Base-by-base conservation (phyloP, 2,797 vertebrate genomes). In the Coreius guichenoti region DNA sequence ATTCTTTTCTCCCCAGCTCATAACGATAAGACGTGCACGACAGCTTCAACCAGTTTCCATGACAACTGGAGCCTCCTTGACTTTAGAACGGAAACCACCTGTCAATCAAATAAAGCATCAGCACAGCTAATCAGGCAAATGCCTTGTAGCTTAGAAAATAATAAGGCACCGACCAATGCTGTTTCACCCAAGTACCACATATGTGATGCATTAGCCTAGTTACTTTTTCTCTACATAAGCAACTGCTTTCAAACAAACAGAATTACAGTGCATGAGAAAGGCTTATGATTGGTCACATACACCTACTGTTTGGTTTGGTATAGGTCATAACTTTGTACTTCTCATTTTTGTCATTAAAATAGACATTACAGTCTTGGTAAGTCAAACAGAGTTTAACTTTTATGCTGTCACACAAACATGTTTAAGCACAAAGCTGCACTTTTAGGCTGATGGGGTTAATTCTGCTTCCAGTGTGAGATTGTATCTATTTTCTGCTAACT, bases 11-110 rank as follows among this genome's bases (percentile, higher is more conserved):
- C 23, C 33, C 8, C 65, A 11, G 13, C 83, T 70, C 65, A 29
- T 69, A 29, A 84, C 75, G 8, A 29, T 21, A 51, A 65, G 45
- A 79, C 13, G 74, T 58, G 83, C 39, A 45, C 21, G 49, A 84
- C 83, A 70, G 75, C 65, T 45, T 79, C 39, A 58, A 58, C 19
- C 75, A 79, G 83, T 84, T 79, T 79, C 83, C 83, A 84, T 84
- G 83, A 78, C 83, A 79, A 84, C 83, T n/a, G 17, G 14, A 56
- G 26, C 49, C 83, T 79, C 51, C 67, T 79, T 61, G 74, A 70
- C 65, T 84, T 84, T 36, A 79, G 49, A 84, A 76, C 23, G 39
- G 36, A 69, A 75, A 69, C 75, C 63, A 78, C 67, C 65, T 84
- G 75, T 79, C 83, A 78, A 70, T 84, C 83, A 84, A 69, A 79